A percentile compares a stretch with the other conserved stretches of the same genome.
These are phyloP conservation scores for Phthorimaea operculella DNA, from an alignment of 1,140 invertebrate species.

Conservation along the genomic window DNA sequence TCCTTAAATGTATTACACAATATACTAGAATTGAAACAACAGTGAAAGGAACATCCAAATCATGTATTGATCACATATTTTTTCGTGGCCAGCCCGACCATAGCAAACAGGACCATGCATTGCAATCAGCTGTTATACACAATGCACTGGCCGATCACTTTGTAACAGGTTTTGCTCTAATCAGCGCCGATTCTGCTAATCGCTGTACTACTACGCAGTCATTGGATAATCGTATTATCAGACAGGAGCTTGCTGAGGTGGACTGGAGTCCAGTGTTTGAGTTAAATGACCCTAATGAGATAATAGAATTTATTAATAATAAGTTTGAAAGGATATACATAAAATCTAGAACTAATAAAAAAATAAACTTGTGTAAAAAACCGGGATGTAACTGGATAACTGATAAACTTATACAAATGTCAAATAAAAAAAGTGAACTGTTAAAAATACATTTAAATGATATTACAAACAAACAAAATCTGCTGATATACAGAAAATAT, in stretches of 20 bases:
- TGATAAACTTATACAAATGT: constrained; percentile 1
- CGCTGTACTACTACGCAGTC: too few species aligned
- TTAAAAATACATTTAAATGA: background rate
- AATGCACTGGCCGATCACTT: constrained; percentile 8
- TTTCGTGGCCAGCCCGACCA: background rate
- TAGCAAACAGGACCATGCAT: background rate
- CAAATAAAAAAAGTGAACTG: background rate
- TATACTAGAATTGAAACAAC: constrained; percentile 8
- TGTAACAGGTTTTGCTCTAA: constrained; percentile 3
- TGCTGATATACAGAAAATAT: constrained; percentile 9
- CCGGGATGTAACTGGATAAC: background rate
- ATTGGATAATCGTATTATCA: too few species aligned
- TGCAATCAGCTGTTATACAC: constrained; percentile 9
- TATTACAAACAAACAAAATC: constrained; percentile 6
- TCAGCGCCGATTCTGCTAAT: constrained; percentile 3
- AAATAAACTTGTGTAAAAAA: background rate
- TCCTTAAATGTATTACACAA: background rate
- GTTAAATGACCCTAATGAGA: background rate
- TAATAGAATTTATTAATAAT: constrained; percentile 2
- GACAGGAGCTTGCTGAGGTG: constrained; percentile 2
- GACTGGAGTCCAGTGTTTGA: constrained; percentile 3
- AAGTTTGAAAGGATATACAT: background rate
- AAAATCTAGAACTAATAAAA: background rate
- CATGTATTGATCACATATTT: constrained; percentile 9
- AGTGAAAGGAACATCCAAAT: constrained; percentile 5